A percentile compares a stretch with the other conserved stretches of the same genome.
phyloP scores from a whole-genome alignment of 1,140 invertebrate genomes.

The Philotrypesis tridentata region DNA sequence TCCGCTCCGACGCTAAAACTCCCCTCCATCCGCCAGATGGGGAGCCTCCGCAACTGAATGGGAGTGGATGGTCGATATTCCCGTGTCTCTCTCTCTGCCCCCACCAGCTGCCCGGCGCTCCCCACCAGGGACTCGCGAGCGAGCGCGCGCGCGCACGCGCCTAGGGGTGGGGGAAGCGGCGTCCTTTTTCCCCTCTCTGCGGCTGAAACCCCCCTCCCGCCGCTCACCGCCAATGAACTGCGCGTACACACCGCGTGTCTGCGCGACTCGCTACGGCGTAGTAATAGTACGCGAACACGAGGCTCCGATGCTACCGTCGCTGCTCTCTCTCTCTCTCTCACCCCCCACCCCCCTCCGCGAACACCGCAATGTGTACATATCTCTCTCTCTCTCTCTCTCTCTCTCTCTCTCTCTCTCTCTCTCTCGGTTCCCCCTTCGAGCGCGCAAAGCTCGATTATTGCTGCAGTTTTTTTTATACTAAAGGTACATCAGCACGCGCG shows the following conservation, averaged over 20 bases:
- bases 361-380: neutral
- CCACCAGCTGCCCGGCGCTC: slow-evolving; percentile 20
- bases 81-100: neutral
- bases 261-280: slow-evolving; percentile 33
- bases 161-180: slow-evolving; percentile 27
- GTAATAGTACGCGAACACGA: slow-evolving; percentile 29
- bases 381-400: neutral
- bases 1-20: slow-evolving; percentile 44
- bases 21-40: slow-evolving; percentile 8
- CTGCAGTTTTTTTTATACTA: neutral
- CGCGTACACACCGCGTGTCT: slow-evolving; percentile 25
- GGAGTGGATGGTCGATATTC: slow-evolving; percentile 65
- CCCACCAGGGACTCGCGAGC: neutral
- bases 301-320: slow-evolving; percentile 13
- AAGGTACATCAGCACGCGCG: slow-evolving; percentile 39
- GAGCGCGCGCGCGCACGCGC: slow-evolving; percentile 3
- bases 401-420: too few relatives aligned
- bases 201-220: neutral
- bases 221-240: neutral
- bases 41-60: slow-evolving; percentile 59
- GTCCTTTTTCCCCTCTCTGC: slow-evolving; percentile 47
- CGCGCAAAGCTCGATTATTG: neutral
- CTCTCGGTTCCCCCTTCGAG: too few relatives aligned
- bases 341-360: neutral
- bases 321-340: neutral